Evolutionary conservation across 2,797 vertebrate genomes (phyloP), one percentile per base, ranked within the genome.

Genomic region (Pseudomugil tenellus): DNA sequence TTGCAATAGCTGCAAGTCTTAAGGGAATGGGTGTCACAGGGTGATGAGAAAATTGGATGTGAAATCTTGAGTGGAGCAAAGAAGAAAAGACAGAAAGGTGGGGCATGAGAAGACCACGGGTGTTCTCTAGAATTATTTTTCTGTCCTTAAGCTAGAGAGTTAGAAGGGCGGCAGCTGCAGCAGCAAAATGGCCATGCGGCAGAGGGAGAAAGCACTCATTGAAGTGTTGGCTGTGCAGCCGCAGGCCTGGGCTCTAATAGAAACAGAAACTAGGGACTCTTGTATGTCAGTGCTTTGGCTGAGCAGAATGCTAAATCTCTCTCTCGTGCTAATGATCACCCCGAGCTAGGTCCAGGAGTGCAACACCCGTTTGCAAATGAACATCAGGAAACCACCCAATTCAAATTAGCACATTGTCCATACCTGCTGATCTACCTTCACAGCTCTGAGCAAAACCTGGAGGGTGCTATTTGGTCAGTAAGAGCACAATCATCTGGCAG

Each of bases 271-370:
- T 83, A 66, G 77, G 78, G 85, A 86, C 77, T 74, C 75, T 78
- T 82, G 76, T 57, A 21, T 87, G 88, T 88, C 84, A 87, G 79
- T 5, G 79, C 63, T 60, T 71, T 58, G 0, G 74, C 85, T 84
- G 85, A 83, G 87, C 74, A 35, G 90, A 87, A 89, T 88, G 84
- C 85, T 80, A 87, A 92, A 86, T 60, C 85, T 81, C 68, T 71
- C 76, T 82, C 85, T 78, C 39, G 72, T 77, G 82, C 82, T 93
- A 92, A 92, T 91, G 84, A 91, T 91, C 72, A 86, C 85, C 87
- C 80, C 77, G 56, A 86, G 92, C 86, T 85, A 86, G 77, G 83
- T 74, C 80, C 79, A 64, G 60, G 79, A 76, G 77, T 57, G 63
- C 78, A 81, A 70, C 87, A 69, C 63, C 80, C 66, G 65, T 85